Evolutionary conservation across 2,888 invertebrate species (phyloP).

Genomic region (Lysandra coridon): DNA sequence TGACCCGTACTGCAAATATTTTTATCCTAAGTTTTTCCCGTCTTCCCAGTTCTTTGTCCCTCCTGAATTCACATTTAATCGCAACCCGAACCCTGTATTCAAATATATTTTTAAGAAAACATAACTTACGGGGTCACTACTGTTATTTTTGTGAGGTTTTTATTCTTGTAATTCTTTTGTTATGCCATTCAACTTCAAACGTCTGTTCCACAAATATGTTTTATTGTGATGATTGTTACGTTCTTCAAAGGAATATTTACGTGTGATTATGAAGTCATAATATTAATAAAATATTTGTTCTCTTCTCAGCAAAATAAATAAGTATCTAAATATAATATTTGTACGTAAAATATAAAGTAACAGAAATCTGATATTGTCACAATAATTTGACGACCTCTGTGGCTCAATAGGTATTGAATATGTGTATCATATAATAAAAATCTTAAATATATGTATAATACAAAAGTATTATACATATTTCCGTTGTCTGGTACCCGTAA

Average conservation of each 20-base stretch:
- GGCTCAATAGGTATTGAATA: too few relatives aligned
- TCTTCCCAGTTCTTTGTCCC: background rate
- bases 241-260: background rate
- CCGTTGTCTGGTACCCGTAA: too few relatives aligned
- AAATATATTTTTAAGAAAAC: constrained; percentile 1
- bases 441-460: too few relatives aligned
- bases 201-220: background rate
- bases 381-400: too few relatives aligned
- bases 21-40: background rate
- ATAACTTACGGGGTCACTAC: background rate
- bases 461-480: too few relatives aligned
- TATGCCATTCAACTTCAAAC: constrained; percentile 12
- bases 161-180: constrained; percentile 17
- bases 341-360: too few relatives aligned
- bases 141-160: constrained; percentile 5
- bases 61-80: background rate
- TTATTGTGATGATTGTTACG: background rate
- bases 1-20: background rate
- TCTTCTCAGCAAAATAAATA: too few relatives aligned
- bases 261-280: background rate
- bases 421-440: too few relatives aligned
- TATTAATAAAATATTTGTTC: background rate
- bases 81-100: background rate
- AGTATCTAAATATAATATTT: too few relatives aligned
- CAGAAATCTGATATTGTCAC: too few relatives aligned